Evolutionary conservation across 64 coral and sea anemone genomes (phyloP).

Genomic region (Astreopora myriophthalma): DNA sequence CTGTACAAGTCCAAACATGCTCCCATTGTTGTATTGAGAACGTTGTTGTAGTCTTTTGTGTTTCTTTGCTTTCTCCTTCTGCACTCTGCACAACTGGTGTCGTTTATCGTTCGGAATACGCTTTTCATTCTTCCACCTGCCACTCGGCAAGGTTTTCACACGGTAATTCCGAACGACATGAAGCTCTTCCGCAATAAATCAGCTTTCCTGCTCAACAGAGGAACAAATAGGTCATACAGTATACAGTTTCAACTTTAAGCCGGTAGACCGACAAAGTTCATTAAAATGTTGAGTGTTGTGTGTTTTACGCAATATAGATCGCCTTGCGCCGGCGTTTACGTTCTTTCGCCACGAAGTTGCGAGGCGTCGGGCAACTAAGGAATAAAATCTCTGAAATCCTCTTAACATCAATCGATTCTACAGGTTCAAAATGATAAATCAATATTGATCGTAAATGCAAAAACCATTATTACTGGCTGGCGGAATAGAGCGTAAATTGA

Average conservation of each 20-base stretch:
- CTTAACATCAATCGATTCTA: slow-evolving; percentile 18
- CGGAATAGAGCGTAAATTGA: too few species aligned
- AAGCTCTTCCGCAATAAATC: background rate
- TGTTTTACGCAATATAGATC: background rate
- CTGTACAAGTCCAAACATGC: slow-evolving; percentile 36
- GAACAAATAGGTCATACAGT: background rate
- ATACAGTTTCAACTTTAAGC: background rate
- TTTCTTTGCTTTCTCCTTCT: slow-evolving; percentile 5
- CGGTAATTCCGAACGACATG: background rate
- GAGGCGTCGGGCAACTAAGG: background rate
- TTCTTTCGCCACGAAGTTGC: too few species aligned
- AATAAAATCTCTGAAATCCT: slow-evolving; percentile 8
- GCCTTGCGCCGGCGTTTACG: too few species aligned
- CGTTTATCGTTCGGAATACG: background rate
- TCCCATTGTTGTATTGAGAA: slow-evolving; percentile 41
- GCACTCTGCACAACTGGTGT: slow-evolving; percentile 8
- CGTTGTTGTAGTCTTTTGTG: slow-evolving; percentile 1
- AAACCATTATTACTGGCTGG: too few species aligned
- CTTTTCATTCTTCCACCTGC: slow-evolving; percentile 35
- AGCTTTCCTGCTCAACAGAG: slow-evolving; percentile 7
- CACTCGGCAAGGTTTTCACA: background rate
- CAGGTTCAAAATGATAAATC: background rate
- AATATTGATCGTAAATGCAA: slow-evolving; percentile 10
- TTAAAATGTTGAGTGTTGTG: background rate
- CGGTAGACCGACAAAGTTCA: background rate